A percentile compares a stretch with the other conserved stretches of the same genome.
Evolutionary conservation across 2,797 vertebrate genomes (phyloP).

Genomic region (Pitangus sulphuratus): DNA sequence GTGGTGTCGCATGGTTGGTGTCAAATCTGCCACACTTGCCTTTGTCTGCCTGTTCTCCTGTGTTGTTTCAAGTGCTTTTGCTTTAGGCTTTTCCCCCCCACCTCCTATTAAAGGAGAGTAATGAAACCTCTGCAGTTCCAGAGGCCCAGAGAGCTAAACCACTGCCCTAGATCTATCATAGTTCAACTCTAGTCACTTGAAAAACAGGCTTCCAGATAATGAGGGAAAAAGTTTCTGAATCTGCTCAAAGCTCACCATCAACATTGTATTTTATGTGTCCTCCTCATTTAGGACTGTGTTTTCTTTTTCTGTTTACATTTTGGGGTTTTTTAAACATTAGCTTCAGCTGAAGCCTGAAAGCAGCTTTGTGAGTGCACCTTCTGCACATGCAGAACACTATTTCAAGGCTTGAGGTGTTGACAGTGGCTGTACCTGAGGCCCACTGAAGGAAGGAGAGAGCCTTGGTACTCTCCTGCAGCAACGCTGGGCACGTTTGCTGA

Average conservation of each 20-base stretch:
- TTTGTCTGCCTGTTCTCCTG: not conserved
- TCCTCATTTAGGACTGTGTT: not conserved
- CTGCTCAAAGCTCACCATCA: not conserved
- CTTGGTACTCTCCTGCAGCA: not conserved
- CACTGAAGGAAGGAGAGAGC: not conserved
- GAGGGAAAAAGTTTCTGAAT: not conserved
- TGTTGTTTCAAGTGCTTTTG: not conserved
- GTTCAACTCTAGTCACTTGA: not conserved
- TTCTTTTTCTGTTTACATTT: not conserved
- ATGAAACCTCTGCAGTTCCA: not conserved
- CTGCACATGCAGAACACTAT: not conserved
- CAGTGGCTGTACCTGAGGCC: not conserved
- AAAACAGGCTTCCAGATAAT: not conserved
- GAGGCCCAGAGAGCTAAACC: not conserved
- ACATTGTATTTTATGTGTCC: accelerated
- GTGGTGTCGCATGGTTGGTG: not conserved
- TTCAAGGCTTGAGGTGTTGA: not conserved
- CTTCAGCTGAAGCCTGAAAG: not conserved
- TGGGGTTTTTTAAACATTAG: not conserved
- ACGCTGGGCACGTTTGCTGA: not conserved
- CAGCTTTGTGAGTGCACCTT: not conserved
- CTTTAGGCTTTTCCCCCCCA: accelerated
- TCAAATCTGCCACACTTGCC: not conserved
- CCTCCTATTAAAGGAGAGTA: not conserved
- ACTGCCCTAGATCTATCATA: not conserved